Evolutionary conservation across 2,113 vertebrate genomes (phyloP).

Genomic region (Apteryx owenii): DNA sequence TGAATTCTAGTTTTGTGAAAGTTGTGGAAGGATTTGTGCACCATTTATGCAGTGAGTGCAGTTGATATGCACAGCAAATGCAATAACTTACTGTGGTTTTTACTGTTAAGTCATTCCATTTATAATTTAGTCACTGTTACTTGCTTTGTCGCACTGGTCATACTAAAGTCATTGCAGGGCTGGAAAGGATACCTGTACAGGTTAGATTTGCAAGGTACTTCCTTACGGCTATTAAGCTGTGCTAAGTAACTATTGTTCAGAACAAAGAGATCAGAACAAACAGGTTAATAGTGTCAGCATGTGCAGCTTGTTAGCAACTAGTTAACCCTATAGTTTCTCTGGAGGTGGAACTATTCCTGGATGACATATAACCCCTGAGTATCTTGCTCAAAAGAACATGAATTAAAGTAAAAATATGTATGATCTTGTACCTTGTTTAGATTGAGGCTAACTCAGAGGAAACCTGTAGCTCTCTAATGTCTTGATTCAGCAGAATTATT

Average conservation of each 20-base stretch:
- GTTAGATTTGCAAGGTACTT: background rate
- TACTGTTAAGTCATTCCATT: background rate
- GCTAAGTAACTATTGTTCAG: constrained; percentile 12
- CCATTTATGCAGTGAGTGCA: background rate
- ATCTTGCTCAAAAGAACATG: constrained; percentile 3
- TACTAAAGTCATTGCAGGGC: background rate
- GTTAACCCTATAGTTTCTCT: background rate
- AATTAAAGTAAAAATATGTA: background rate
- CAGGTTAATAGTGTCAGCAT: constrained; percentile 25
- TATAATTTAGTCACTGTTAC: background rate
- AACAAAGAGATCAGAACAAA: background rate
- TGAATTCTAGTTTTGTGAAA: background rate
- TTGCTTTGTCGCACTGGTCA: background rate
- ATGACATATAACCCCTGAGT: constrained; percentile 12
- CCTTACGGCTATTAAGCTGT: background rate
- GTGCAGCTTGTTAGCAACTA: constrained; percentile 35
- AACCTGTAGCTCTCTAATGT: background rate
- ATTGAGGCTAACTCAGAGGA: background rate
- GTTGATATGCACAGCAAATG: background rate
- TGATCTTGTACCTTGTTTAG: background rate
- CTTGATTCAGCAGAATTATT: background rate
- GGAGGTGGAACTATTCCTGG: background rate
- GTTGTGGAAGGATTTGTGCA: background rate
- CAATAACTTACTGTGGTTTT: background rate
- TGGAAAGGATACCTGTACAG: background rate